Percentiles rank a stretch among this genome's conserved stretches.
Evolutionary conservation across 2,113 vertebrate genomes (phyloP).

Genomic region (Hoplias malabaricus): DNA sequence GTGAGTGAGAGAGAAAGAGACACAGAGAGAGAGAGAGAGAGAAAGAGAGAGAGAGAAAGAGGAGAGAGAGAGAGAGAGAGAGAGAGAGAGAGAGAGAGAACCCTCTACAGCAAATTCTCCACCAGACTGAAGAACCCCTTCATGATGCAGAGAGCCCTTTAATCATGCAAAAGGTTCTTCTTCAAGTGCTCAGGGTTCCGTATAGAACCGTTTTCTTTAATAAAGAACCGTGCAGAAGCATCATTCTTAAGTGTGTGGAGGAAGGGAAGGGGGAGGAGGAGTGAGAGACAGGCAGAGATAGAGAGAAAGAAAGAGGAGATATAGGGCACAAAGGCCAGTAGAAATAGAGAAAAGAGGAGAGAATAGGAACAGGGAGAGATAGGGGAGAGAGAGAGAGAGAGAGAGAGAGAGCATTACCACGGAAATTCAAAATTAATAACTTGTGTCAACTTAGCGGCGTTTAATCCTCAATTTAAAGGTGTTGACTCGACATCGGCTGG

Average conservation of each 20-base stretch:
- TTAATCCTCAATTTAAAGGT: conserved; percentile 11
- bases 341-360: background rate
- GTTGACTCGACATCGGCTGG: background rate
- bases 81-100: background rate
- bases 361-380: background rate
- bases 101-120: too few species aligned
- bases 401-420: background rate
- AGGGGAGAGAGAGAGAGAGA: background rate
- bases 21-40: background rate
- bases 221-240: too few species aligned
- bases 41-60: background rate
- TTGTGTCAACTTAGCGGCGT: conserved; percentile 10
- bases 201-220: too few species aligned
- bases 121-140: too few species aligned
- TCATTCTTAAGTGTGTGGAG: too few species aligned
- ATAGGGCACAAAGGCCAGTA: background rate
- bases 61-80: background rate
- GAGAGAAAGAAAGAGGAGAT: background rate
- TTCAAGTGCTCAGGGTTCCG: too few species aligned
- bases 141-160: too few species aligned
- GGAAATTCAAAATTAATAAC: conserved; percentile 13
- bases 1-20: background rate
- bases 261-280: too few species aligned
- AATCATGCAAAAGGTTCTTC: too few species aligned
- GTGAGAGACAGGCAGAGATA: background rate